Percentiles rank a stretch among this genome's conserved stretches.
These are phyloP conservation scores for Sylvicapra grimmia DNA, from an alignment of 2,113 vertebrate species.

Conservation along the genomic window DNA sequence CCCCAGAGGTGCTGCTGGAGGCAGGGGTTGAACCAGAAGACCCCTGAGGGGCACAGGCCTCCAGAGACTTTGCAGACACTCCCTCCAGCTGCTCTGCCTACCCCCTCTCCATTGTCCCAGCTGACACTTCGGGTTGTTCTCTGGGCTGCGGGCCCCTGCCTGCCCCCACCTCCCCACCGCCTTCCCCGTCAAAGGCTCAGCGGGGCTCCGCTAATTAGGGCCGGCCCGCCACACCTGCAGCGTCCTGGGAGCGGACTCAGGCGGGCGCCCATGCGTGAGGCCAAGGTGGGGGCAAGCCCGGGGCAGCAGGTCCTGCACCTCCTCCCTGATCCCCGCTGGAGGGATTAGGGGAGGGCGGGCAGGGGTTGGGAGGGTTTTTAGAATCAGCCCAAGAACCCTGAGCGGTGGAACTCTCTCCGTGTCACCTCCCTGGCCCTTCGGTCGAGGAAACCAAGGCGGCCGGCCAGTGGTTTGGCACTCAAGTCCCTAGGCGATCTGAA, in stretches of 20 bases:
- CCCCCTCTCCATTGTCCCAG: slow-evolving; percentile 71
- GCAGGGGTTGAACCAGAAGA: neutral
- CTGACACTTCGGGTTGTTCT: slow-evolving; percentile 73
- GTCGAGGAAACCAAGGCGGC: neutral
- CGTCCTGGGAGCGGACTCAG: slow-evolving; percentile 68
- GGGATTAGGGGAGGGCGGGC: slow-evolving; percentile 6
- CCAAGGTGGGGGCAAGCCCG: neutral
- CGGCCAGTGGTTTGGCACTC: neutral
- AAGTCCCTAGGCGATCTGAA: neutral
- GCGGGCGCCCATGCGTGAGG: slow-evolving; percentile 70
- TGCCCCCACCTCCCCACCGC: slow-evolving; percentile 51
- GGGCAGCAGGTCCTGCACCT: slow-evolving; percentile 38
- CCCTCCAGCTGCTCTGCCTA: slow-evolving; percentile 55
- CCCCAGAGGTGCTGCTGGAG: neutral
- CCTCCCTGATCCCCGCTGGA: neutral
- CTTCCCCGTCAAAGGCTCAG: slow-evolving; percentile 77
- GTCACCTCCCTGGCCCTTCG: neutral
- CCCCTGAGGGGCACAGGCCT: neutral
- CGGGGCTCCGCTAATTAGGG: slow-evolving; percentile 81
- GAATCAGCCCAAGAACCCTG: neutral
- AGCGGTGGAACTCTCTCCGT: neutral
- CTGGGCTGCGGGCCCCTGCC: neutral
- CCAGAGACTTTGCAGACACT: slow-evolving; percentile 62
- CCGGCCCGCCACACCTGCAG: slow-evolving; percentile 80
- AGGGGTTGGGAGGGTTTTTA: neutral